Evolutionary conservation across 2,888 invertebrate genomes (phyloP).

Genomic region (Malachius bipustulatus): DNA sequence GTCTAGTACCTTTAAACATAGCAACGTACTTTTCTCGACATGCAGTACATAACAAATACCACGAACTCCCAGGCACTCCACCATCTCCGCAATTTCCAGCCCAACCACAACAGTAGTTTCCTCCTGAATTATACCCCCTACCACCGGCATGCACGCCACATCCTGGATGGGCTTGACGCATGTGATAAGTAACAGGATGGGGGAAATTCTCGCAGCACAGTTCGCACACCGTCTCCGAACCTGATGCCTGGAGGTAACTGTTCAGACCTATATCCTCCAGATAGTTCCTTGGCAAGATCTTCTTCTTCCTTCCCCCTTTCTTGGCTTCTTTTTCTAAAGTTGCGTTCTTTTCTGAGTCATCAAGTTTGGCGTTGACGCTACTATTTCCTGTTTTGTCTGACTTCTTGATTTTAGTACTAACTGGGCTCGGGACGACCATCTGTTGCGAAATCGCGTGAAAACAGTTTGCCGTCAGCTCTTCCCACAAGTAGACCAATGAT

Average conservation of each 20-base stretch:
- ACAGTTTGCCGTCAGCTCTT: constrained; percentile 61
- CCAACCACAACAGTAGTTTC: constrained; percentile 80
- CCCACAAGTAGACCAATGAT: constrained; percentile 83
- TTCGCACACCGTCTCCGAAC: constrained; percentile 53
- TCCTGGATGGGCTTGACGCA: constrained; percentile 82
- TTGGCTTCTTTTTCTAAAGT: constrained; percentile 37
- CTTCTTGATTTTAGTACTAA: constrained; percentile 25
- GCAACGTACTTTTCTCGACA: constrained; percentile 69
- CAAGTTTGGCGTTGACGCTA: constrained; percentile 28
- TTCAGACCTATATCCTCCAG: constrained; percentile 32
- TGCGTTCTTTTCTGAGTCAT: constrained; percentile 35
- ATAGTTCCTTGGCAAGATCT: constrained; percentile 37
- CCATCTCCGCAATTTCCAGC: constrained; percentile 82
- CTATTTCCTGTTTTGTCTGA: constrained; percentile 23
- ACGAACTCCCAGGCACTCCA: constrained; percentile 63
- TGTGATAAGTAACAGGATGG: constrained; percentile 81
- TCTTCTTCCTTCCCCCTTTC: constrained; percentile 48
- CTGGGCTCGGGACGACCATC: constrained; percentile 47
- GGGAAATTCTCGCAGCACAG: constrained; percentile 70
- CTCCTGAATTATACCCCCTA: constrained; percentile 86
- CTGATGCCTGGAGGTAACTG: constrained; percentile 26
- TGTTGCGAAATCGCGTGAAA: constrained; percentile 55
- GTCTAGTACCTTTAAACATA: constrained; percentile 32
- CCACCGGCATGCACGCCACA: constrained; percentile 78
- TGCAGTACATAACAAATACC: constrained; percentile 86